A percentile compares a stretch with the other conserved stretches of the same genome.
These are phyloP conservation scores for Macrophya annulata DNA, from an alignment of 2,888 invertebrate species.

Conservation along the genomic window DNA sequence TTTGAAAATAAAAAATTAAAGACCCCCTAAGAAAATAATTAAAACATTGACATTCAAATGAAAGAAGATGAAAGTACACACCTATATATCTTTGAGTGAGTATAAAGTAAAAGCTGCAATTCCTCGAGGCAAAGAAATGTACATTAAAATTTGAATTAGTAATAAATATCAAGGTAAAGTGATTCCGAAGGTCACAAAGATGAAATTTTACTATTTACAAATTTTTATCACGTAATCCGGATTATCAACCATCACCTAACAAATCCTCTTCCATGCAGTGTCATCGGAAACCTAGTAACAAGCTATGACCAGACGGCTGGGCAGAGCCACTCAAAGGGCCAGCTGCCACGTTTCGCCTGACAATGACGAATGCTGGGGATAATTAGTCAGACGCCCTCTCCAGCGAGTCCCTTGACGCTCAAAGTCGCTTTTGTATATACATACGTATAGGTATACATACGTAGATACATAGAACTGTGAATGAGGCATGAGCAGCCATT, in stretches of 20 bases:
- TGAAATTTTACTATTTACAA: not conserved
- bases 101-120: not conserved
- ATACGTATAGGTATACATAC: not conserved
- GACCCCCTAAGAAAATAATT: not conserved
- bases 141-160: not conserved
- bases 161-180: not conserved
- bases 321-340: constrained; percentile 54
- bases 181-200: not conserved
- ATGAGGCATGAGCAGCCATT: not conserved
- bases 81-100: not conserved
- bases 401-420: constrained; percentile 48
- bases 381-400: constrained; percentile 51
- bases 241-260: not conserved
- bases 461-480: not conserved
- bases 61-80: not conserved
- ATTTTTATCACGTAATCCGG: not conserved
- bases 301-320: constrained; percentile 47
- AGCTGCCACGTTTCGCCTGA: constrained; percentile 47
- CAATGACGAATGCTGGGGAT: constrained; percentile 55
- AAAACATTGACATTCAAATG: constrained; percentile 25
- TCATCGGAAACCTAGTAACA: constrained; percentile 45
- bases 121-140: not conserved
- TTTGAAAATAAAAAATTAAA: not conserved
- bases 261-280: constrained; percentile 6
- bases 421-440: constrained; percentile 40